phyloP scores from a whole-genome alignment of 1,140 invertebrate genomes.

The Pseudomyrmex flavicornis region DNA sequence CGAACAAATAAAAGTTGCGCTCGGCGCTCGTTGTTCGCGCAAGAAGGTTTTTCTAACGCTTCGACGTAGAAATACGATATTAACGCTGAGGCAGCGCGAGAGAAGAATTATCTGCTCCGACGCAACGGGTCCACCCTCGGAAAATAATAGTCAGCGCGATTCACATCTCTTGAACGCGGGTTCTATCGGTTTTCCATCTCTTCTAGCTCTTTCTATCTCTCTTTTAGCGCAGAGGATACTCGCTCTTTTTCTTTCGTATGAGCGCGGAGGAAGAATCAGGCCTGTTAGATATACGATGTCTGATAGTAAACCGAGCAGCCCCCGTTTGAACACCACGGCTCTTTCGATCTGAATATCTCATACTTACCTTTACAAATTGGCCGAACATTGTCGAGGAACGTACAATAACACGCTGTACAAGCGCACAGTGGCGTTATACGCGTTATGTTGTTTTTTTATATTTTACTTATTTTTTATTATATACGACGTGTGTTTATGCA shows the following conservation, averaged over 20 bases:
- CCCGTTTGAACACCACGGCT: conserved; percentile 13
- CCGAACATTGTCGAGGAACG: conserved; percentile 7
- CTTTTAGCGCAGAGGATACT: conserved; percentile 34
- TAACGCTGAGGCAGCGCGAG: background rate
- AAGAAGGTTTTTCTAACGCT: background rate
- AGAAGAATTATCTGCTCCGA: conserved; percentile 24
- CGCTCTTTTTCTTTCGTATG: background rate
- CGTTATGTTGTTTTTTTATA: background rate
- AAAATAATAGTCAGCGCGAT: conserved; percentile 50
- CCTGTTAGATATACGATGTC: conserved; percentile 66
- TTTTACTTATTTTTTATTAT: too few species aligned
- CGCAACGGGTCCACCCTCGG: conserved; percentile 8
- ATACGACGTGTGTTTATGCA: background rate
- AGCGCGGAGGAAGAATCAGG: conserved; percentile 50
- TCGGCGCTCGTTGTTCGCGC: background rate
- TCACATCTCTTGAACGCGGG: conserved; percentile 35
- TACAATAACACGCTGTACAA: background rate
- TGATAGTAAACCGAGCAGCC: conserved; percentile 63
- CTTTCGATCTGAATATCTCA: conserved; percentile 49
- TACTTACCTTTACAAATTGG: conserved; percentile 66
- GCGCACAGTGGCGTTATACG: background rate
- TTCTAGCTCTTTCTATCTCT: background rate
- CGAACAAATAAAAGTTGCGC: background rate
- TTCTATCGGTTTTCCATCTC: conserved; percentile 61
- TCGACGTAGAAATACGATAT: conserved; percentile 15